Base-by-base conservation (phyloP, 2,888 invertebrate genomes). In the Aspidiotus rigidus region DNA sequence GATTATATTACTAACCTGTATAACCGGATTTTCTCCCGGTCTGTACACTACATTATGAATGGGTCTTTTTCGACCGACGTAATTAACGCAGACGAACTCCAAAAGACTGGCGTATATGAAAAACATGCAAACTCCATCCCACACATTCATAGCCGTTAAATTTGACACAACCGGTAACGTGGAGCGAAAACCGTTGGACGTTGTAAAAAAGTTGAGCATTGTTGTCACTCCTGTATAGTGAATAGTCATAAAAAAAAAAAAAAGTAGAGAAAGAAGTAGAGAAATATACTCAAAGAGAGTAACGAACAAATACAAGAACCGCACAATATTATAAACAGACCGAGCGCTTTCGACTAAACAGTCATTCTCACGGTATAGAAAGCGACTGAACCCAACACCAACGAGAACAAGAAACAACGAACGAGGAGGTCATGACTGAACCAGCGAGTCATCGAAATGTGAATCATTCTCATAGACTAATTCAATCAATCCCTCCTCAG, bases 151-250 rank as follows among this genome's bases (percentile, higher is more conserved):
- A 59, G 94, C 94, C 69, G 93, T 93, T 76, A 94, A 80, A 80
- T 94, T 93, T 69, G 93, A 93, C 72, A 94, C 94, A 75, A 94
- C 93, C 28, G 94, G 94, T 77, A 94, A 82, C 64, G 93, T 93
- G 75, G 90, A 90, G 77, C 92, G 88, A 81, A 92, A 92, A 76
- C 91, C 90, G 79, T 91, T 92, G 75, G 92, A 92, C 77, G 93
- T 94, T 76, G 93, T 94, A 87, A 94, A 94, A 86, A 94, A 94
- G 83, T 93, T 94, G 87, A 94, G 87, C 93, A 94, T 94, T 80
- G 94, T 94, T 76, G 94, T 94, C 77, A 94, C 93, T 81, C 93
- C 93, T 91, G 82, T 74, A 77, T 42, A 39, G 15, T 15, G 82
- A 74, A 77, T 42, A 39, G 15, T 15, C 15, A 49, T n/a, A 2